Evolutionary conservation across 1,140 invertebrate genomes (phyloP), one percentile per base, ranked within the genome.

Genomic region (Nymphalis io): DNA sequence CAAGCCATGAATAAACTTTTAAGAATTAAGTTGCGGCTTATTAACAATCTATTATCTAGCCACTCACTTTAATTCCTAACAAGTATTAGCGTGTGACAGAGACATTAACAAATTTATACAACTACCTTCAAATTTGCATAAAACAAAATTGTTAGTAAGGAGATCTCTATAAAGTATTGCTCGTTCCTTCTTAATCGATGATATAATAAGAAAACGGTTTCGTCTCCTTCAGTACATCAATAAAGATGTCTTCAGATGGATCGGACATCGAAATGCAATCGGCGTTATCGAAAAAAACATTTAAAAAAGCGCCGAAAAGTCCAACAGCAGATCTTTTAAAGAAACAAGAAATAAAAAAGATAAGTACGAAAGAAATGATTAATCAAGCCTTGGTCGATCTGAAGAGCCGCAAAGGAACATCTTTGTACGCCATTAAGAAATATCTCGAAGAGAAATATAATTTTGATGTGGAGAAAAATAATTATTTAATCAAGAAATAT

Each of bases 391-490:
- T 90, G 0, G 73, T 20, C 0, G 81, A 85, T 13, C 60, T 89
- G 10, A 87, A 87, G 44, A 84, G 64, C 1, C 70, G 88, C 62
- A 89, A 90, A 68, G 88, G 89, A 0, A 79, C 83, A 0, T 89
- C 87, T 0, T 61, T 87, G 5, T 80, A 87, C 44, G 89, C 87
- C 0, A 88, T 91, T 1, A 91, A 89, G 61, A 89, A 88, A 61
- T 86, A 82, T 20, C 74, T 91, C 11, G 72, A 76, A 20, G 81
- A 78, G 18, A 88, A 80, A 61, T 84, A 82, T 60, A 61, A 76
- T 1, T 80, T 88, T 0, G 77, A 91, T 38, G 75, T 74, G 0
- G 80, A 87, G 1, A 91, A 87, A 78, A 62, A 85, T 0, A 84
- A 80, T n/a, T 80, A 83, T 69, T 44, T 83, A 0, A 88, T 89